Base-by-base conservation (phyloP, 2,113 vertebrate species). In the Siniperca knerii region DNA sequence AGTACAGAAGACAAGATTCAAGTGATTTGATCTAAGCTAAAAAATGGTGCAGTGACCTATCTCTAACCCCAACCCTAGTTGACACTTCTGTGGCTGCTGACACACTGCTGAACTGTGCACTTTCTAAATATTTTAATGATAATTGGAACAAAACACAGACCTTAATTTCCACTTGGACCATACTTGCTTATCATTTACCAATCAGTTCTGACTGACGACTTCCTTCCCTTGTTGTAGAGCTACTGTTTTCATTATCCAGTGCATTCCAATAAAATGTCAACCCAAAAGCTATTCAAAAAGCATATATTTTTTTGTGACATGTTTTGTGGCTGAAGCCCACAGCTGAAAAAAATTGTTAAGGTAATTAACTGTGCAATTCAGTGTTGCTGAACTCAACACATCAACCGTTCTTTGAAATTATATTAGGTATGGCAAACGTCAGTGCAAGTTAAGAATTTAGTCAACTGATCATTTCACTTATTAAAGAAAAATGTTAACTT, bases 281-380 rank as follows among this genome's bases (percentile, higher is more conserved):
- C 13, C 29, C 7, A 4, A 21, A 75, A 75, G 29, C 13, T 2
- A 4, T 1, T 18, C 10, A 62, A 20, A 40, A 13, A 46, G 20
- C 54, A 2, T 16, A 4, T 10, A 1, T 33, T 58, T 33, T 58
- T 60, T 48, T 3, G 15, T 40, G 46, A 29, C 7, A 46, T 44
- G 42, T 44, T 40, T 7, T 40, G 52, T 15, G 23, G 42, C 46
- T 10, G 18, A 72, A 80, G 57, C 58, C 29, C 35, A 29, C 57
- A 64, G 46, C 60, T 55, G 68, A 71, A 33, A 40, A 54, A 37
- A 40, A 46, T 44, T 1, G 10, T 66, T 20, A 20, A 12, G 20
- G 12, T 46, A 57, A 74, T 74, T 66, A 74, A 33, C 58, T 0
- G 10, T 20, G 70, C 37, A 72, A 55, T 81, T 73, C 29, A 64